Base-by-base conservation (phyloP, 2,888 invertebrate species). In the Cosmorhoe ocellata region DNA sequence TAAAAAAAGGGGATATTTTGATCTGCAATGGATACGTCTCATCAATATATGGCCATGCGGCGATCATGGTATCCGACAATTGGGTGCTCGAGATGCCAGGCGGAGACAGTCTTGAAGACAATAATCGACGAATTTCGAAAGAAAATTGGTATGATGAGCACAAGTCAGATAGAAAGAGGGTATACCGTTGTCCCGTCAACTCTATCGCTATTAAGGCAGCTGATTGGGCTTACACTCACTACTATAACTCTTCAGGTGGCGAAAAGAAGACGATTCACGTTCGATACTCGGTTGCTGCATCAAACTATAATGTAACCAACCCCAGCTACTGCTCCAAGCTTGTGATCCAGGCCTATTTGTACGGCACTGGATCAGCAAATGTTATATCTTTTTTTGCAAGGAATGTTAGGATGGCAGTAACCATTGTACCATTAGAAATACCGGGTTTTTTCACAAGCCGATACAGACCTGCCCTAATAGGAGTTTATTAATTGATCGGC, bases 21-120 rank as follows among this genome's bases (percentile, higher is more conserved):
- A 24, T 24, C 24, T 7, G 24, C 24, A 24, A 7, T 7, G 18
- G 18, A 2, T 18, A 2, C 18, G n/a, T n/a, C n/a, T n/a, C n/a
- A n/a, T n/a, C n/a, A n/a, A n/a, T n/a, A n/a, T n/a, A n/a, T n/a
- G 38, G 38, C 6, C 38, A 38, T 13, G 38, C 38, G 26, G 38
- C 38, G 2, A 27, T 38, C 1, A 38, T 37, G 37, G 26, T 10
- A 8, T 10, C 37, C 2, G 37, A 37, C 13, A 1, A 37, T 11
- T 36, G 22, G 22, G 22, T 36, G 10, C 22, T 36, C 36, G 36
- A 36, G 11, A 36, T 36, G 36, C 36, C 36, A 0, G 36, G 36
- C 3, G 36, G 22, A 3, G 5, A 6, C 6, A 7, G 24, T 7
- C 18, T 18, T 18, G 18, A 18, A 5, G 5, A 5, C 18, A 18